phyloP scores from a whole-genome alignment of 2,797 vertebrate genomes.

The Sylvia borin region DNA sequence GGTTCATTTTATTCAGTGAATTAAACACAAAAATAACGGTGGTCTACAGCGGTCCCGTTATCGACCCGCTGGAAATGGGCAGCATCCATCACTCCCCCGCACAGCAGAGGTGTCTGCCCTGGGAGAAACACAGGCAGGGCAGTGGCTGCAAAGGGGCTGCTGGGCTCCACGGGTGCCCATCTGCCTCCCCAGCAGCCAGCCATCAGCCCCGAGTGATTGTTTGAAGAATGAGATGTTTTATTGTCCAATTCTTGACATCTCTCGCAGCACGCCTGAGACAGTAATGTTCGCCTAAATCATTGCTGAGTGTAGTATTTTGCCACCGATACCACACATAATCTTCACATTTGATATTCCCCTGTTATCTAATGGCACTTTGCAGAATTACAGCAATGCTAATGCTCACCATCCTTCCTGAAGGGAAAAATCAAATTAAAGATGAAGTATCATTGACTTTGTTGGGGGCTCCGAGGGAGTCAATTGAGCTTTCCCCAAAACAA shows the following conservation, averaged over 20 bases:
- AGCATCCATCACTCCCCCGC: neutral
- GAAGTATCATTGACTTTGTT: slow-evolving; percentile 43
- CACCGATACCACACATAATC: neutral
- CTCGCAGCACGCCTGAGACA: neutral
- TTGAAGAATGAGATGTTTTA: neutral
- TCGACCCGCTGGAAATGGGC: neutral
- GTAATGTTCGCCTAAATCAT: neutral
- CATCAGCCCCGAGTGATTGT: neutral
- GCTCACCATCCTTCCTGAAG: neutral
- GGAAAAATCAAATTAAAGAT: slow-evolving; percentile 40
- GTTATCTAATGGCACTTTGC: neutral
- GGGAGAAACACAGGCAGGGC: accelerated
- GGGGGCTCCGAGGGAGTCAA: slow-evolving; percentile 7
- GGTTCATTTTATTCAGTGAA: slow-evolving; percentile 32
- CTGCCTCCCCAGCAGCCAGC: neutral
- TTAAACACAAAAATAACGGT: slow-evolving; percentile 24
- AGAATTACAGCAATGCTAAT: neutral
- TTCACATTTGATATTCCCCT: neutral
- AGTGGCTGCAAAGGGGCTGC: neutral
- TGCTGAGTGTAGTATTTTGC: neutral
- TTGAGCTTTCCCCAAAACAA: neutral
- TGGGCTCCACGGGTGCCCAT: accelerated
- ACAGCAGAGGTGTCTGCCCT: neutral
- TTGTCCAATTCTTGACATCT: neutral
- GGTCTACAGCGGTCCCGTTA: neutral